Percentiles rank a stretch among this genome's conserved stretches.
Evolutionary conservation across 2,797 vertebrate genomes (phyloP).

Genomic region (Muscicapa striata): DNA sequence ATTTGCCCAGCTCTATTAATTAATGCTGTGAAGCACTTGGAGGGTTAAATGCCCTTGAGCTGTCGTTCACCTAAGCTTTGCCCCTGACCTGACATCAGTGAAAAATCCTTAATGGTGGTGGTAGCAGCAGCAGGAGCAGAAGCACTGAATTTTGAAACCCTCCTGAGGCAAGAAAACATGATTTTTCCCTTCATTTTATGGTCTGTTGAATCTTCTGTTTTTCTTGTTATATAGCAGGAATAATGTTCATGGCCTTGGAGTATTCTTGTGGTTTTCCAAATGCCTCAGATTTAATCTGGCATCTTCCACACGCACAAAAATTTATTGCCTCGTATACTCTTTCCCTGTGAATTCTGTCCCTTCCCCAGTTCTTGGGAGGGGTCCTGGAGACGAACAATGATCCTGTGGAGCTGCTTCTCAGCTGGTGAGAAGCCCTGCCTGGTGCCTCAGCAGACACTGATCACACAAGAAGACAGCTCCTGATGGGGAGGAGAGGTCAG

Average conservation of each 20-base stretch:
- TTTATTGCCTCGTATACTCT: background rate
- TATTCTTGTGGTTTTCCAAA: slow-evolving; percentile 62
- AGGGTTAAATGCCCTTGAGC: slow-evolving; percentile 65
- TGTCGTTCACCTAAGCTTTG: slow-evolving; percentile 19
- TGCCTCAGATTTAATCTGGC: slow-evolving; percentile 43
- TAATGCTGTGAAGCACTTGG: slow-evolving; percentile 28
- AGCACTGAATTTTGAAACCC: slow-evolving; percentile 43
- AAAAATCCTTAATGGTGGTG: slow-evolving; percentile 44
- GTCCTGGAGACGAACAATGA: slow-evolving; percentile 15
- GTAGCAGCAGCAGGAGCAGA: background rate
- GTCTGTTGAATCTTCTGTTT: slow-evolving; percentile 66
- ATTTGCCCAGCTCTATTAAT: slow-evolving; percentile 59
- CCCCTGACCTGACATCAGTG: slow-evolving; percentile 39
- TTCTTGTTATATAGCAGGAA: slow-evolving; percentile 53
- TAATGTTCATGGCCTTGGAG: slow-evolving; percentile 35
- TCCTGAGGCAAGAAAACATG: slow-evolving; percentile 65
- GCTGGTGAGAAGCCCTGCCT: slow-evolving; percentile 30
- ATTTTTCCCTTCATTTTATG: slow-evolving; percentile 68
- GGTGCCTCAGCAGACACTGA: background rate
- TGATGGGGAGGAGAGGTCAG: slow-evolving; percentile 15
- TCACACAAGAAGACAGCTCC: background rate
- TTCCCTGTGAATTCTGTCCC: background rate
- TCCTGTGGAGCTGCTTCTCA: background rate
- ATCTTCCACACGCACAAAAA: background rate
- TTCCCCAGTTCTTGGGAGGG: background rate